These are phyloP conservation scores for Cassiopea andromeda DNA, from an alignment of 30 jellyfish, hydroid and myxozoan species.

Conservation along the genomic window DNA sequence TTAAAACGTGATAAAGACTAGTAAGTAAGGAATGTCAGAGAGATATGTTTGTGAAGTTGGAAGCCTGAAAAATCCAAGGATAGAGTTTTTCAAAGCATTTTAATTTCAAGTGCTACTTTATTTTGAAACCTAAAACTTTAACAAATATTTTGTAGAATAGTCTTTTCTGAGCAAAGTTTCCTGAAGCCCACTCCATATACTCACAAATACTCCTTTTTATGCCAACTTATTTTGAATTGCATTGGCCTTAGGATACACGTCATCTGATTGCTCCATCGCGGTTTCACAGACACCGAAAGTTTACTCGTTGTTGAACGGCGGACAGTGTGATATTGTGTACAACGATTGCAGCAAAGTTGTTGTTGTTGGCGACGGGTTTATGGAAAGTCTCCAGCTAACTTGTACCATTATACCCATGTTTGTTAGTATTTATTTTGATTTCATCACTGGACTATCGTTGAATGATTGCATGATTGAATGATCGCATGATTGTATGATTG, in stretches of 20 bases:
- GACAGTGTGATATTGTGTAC: conserved; percentile 55
- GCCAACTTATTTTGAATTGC: neutral
- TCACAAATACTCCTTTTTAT: too few relatives aligned
- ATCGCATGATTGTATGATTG: too few relatives aligned
- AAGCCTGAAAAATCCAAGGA: too few relatives aligned
- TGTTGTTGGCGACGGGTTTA: conserved; percentile 73
- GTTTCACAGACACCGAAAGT: conserved; percentile 75
- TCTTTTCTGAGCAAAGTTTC: too few relatives aligned
- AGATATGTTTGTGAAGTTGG: too few relatives aligned
- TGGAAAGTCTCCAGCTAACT: conserved; percentile 76
- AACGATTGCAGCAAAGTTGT: conserved; percentile 63
- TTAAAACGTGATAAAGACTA: neutral
- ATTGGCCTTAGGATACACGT: conserved; percentile 44
- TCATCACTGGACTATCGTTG: neutral
- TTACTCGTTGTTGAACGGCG: conserved; percentile 36
- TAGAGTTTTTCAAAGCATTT: too few relatives aligned
- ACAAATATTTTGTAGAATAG: too few relatives aligned
- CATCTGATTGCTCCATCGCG: conserved; percentile 71
- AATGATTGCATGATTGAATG: too few relatives aligned
- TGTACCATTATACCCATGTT: conserved; percentile 70
- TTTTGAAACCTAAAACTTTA: too few relatives aligned
- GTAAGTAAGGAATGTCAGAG: neutral
- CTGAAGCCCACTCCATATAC: too few relatives aligned
- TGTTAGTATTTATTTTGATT: conserved; percentile 17
- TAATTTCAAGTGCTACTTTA: too few relatives aligned